These are phyloP conservation scores for Hirundo rustica DNA, from an alignment of 2,797 vertebrate species.

Conservation along the genomic window DNA sequence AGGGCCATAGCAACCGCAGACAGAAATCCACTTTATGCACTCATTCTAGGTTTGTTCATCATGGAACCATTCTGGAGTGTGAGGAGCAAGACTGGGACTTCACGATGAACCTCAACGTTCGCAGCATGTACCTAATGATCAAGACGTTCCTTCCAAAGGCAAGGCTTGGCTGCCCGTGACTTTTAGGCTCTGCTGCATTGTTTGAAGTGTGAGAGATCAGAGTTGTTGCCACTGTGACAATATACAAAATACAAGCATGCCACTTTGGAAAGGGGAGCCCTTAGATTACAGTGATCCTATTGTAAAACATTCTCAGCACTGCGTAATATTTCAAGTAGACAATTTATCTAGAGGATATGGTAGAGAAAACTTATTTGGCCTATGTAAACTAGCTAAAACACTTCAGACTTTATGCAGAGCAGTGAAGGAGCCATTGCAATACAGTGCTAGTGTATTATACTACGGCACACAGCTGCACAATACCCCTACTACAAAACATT, in stretches of 20 bases:
- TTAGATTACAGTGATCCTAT: neutral
- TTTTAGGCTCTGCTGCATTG: neutral
- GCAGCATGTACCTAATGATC: conserved; percentile 96
- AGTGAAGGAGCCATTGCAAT: neutral
- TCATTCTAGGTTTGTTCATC: conserved; percentile 87
- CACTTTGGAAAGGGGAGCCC: neutral
- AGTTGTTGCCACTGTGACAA: neutral
- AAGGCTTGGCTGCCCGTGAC: neutral
- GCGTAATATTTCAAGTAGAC: neutral
- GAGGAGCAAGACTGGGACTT: conserved; percentile 93
- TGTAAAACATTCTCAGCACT: neutral
- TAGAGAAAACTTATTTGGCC: neutral
- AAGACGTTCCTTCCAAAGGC: conserved; percentile 92
- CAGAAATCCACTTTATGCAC: neutral
- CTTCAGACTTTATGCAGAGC: neutral
- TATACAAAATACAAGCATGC: neutral
- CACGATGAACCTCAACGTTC: conserved; percentile 91
- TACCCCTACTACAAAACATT: neutral
- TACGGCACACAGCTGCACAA: neutral
- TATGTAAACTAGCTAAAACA: neutral
- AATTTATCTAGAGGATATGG: neutral
- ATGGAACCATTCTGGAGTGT: conserved; percentile 90
- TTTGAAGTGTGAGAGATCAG: neutral
- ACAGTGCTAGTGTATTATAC: neutral
- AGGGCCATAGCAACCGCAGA: neutral